Evolutionary conservation across 92 coral and sea anemone genomes (phyloP), one percentile per base, ranked within the genome.

Genomic region (Porites cylindrica): DNA sequence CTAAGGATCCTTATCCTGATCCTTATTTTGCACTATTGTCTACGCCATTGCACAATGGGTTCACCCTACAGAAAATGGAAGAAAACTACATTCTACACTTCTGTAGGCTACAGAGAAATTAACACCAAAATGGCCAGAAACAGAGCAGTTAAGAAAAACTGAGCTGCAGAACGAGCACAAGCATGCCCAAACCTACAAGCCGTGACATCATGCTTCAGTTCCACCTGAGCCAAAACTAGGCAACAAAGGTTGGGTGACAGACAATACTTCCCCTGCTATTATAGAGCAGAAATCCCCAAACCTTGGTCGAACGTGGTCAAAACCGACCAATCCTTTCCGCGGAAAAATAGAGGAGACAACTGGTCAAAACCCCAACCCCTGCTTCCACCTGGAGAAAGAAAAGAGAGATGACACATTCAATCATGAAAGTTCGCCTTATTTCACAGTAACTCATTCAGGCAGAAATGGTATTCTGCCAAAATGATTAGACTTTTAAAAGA

Each of bases 11-110:
- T 29, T 29, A 29, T 29, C 32, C 32, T 2, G 91, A 91, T 79
- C 89, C 91, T 3, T 79, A 84, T 76, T 24, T 80, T 78, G 89
- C 90, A 32, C 70, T 88, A 61, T 63, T 88, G 53, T 50, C 92
- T 13, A 76, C 92, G 0, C 85, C 80, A 16, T 72, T 82, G 6
- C 77, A 88, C 13, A 89, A 84, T 61, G 85, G 32, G 32, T 29
- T 29, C 32, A 29, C 68, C 87, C 89, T 4, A 89, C 85, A n/a
- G 85, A 77, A 47, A 83, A 83, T 70, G 86, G 92, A 76, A 72
- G 82, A 50, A 85, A 78, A 21, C 26, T 67, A 32, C 53, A 51
- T 10, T 29, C 83, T 7, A 77, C 66, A 26, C 76, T 78, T n/a
- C 78, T 78, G 1, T 29, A 65, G 47, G 23, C 69, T 38, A 66